These are phyloP conservation scores for Zosterops japonicus DNA, from an alignment of 2,113 vertebrate genomes.

Conservation along the genomic window DNA sequence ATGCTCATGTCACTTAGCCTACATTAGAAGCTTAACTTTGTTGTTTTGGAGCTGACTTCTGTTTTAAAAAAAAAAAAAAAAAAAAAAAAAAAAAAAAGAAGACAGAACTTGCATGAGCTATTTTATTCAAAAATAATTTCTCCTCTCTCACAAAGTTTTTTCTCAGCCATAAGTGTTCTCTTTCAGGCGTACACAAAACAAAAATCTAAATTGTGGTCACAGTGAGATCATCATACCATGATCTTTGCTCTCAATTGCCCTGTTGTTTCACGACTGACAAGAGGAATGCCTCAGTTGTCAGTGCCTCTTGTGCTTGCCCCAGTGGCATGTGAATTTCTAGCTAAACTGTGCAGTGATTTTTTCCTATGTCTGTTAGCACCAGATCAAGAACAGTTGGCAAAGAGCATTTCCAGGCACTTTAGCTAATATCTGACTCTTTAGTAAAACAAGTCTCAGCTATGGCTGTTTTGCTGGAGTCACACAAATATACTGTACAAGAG, in stretches of 20 bases:
- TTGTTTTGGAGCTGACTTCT: background rate
- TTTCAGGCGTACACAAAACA: background rate
- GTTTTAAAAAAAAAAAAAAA: background rate
- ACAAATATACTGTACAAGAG: background rate
- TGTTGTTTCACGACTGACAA: constrained; percentile 25
- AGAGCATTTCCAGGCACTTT: background rate
- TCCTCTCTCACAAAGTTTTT: background rate
- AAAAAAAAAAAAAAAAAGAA: background rate
- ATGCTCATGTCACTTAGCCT: background rate
- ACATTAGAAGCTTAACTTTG: background rate
- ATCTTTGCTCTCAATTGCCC: constrained; percentile 47
- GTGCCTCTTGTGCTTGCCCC: background rate
- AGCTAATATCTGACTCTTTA: background rate
- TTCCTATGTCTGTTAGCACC: background rate
- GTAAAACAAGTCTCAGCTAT: background rate
- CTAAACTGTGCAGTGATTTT: background rate
- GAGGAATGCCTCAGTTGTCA: background rate
- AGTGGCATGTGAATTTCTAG: background rate
- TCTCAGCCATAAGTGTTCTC: background rate
- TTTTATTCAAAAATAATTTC: background rate
- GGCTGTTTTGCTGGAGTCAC: background rate
- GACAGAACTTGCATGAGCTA: background rate
- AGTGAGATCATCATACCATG: constrained; percentile 44
- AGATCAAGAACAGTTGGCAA: background rate
- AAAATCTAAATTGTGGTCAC: constrained; percentile 15